Evolutionary conservation across 2,888 invertebrate genomes (phyloP).

Genomic region (Rhogogaster chlorosoma): DNA sequence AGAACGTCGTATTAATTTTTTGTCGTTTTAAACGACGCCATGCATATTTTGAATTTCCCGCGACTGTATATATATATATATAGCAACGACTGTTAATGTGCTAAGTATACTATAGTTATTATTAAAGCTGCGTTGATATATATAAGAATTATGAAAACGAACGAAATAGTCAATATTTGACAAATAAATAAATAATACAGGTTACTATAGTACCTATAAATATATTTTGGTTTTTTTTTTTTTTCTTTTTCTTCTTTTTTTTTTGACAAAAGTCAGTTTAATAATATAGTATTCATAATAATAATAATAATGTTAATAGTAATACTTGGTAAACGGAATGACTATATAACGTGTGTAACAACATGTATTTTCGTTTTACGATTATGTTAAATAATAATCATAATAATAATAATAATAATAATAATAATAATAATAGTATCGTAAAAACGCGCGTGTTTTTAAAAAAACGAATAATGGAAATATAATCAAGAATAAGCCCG

Average conservation of each 20-base stretch:
- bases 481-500: not conserved
- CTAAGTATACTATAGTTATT: too few species aligned
- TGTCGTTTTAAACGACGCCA: not conserved
- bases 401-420: not conserved
- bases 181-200: not conserved
- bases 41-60: not conserved
- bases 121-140: not conserved
- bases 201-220: not conserved
- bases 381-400: constrained; percentile 43
- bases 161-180: not conserved
- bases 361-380: constrained; percentile 4
- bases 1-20: not conserved
- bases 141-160: not conserved
- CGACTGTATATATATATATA: not conserved
- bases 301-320: constrained; percentile 8
- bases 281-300: constrained; percentile 27
- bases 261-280: constrained; percentile 38
- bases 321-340: constrained; percentile 32
- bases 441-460: not conserved
- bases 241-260: too few species aligned
- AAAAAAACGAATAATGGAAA: not conserved
- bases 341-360: constrained; percentile 22
- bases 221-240: too few species aligned
- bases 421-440: not conserved
- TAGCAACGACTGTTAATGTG: not conserved